phyloP scores from a whole-genome alignment of 92 coral and sea anemone genomes.

The Meandrina meandrites region DNA sequence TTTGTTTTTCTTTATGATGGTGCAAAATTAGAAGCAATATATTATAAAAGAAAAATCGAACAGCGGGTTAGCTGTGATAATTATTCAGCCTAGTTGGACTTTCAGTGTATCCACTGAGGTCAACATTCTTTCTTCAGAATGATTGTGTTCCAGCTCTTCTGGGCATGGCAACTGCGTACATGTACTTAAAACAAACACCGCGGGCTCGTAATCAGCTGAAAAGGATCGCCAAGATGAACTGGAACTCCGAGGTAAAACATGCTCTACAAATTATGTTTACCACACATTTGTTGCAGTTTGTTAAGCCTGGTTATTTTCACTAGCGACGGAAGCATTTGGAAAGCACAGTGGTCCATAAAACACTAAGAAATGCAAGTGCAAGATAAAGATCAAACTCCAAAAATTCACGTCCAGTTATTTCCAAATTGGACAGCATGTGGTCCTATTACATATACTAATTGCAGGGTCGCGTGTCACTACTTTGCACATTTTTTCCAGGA shows the following conservation, averaged over 20 bases:
- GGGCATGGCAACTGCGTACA: slow-evolving; percentile 99
- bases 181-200: slow-evolving; percentile 99
- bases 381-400: no score
- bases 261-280: no score
- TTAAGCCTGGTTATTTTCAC: background rate
- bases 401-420: no score
- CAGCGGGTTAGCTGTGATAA: background rate
- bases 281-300: background rate
- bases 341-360: background rate
- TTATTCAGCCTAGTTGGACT: background rate
- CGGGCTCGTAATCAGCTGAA: slow-evolving; percentile 98
- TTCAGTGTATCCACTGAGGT: background rate
- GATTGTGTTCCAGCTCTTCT: slow-evolving; percentile 92
- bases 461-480: no score
- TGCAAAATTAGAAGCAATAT: no score
- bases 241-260: slow-evolving; percentile 90
- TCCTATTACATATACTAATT: no score
- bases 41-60: no score
- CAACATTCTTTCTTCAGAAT: slow-evolving; percentile 49
- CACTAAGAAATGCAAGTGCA: no score
- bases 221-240: slow-evolving; percentile 97
- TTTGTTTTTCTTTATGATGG: no score
- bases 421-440: no score
- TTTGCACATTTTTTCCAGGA: slow-evolving; percentile 70
- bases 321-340: background rate